Conservation (phyloP, 2,888 invertebrate genomes). For the Napeogenes sylphis region DNA sequence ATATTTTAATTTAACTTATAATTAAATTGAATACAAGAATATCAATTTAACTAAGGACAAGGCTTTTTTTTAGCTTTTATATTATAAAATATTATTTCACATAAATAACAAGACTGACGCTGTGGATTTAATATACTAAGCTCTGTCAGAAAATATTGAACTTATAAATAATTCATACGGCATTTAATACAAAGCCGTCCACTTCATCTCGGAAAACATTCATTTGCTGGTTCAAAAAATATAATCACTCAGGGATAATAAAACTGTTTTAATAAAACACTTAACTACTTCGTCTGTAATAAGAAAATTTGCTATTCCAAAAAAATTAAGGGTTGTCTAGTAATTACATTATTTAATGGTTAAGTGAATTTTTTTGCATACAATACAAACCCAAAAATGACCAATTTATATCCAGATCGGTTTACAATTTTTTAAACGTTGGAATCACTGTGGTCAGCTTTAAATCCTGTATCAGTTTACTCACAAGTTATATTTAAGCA, state of each 20-base stretch:
- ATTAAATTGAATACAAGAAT: too few species aligned
- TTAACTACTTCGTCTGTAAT: neutral
- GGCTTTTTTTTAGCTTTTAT: neutral
- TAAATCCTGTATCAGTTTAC: too few species aligned
- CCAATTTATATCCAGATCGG: too few species aligned
- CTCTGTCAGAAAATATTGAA: slow-evolving; percentile 22
- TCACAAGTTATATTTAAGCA: too few species aligned
- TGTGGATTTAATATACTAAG: slow-evolving; percentile 12
- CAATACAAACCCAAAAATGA: too few species aligned
- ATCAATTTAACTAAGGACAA: too few species aligned
- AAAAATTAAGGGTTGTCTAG: neutral
- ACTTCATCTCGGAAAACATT: slow-evolving; percentile 16
- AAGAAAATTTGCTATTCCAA: neutral
- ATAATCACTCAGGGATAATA: neutral
- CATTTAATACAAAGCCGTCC: slow-evolving; percentile 21
- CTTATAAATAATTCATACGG: slow-evolving; percentile 28
- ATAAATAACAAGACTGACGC: slow-evolving; percentile 1
- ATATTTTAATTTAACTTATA: too few species aligned
- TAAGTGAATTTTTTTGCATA: too few species aligned
- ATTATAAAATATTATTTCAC: neutral
- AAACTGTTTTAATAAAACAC: neutral
- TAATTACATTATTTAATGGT: neutral
- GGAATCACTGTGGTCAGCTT: too few species aligned
- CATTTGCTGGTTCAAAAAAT: slow-evolving; percentile 15
- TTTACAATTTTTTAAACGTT: too few species aligned